Base-by-base conservation (phyloP, 1,140 invertebrate species). In the Campoletis sonorensis region DNA sequence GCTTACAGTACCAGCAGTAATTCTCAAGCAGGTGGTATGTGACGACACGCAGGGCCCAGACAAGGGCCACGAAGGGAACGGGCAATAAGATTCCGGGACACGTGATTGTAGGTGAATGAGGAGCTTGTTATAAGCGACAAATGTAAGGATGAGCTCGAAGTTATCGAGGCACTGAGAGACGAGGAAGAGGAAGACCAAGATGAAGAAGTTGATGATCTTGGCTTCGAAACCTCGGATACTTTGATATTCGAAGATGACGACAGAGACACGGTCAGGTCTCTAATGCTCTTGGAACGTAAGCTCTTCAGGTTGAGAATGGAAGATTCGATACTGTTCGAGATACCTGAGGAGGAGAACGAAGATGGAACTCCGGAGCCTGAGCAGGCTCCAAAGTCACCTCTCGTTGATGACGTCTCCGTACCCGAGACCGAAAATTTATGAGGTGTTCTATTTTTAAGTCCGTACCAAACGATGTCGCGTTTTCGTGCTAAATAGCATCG, bases 21-120 rank as follows among this genome's bases (percentile, higher is more conserved):
- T 51, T 81, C 86, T 7, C 83, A 87, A 0, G 85, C 84, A 16
- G 79, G 86, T 30, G 89, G 90, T 80, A 91, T 90, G 84, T 91
- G 90, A 91, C 90, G 90, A 81, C 87, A 89, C 84, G 85, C 89
- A 58, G 86, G 88, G 88, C 87, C 90, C 87, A 90, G 88, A 67
- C 37, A 86, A 58, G 90, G 90, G 85, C 90, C 90, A 77, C 85
- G 88, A 67, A 81, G 90, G 54, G 90, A 91, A 23, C 84, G 90
- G 33, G 90, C 90, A 16, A 91, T 91, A 81, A 89, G 90, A 79
- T 91, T 91, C 54, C 89, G 90, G 15, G 89, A 91, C 64, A 88
- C 90, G 88, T 91, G 90, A 91, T 89, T 87, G 54, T 83, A 88
- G 76, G 76, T 49, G n/a, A 54, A 40, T 11, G 76, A 64, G 33